Conservation (phyloP, 2,797 vertebrate species). For the Rachycentron canadum region DNA sequence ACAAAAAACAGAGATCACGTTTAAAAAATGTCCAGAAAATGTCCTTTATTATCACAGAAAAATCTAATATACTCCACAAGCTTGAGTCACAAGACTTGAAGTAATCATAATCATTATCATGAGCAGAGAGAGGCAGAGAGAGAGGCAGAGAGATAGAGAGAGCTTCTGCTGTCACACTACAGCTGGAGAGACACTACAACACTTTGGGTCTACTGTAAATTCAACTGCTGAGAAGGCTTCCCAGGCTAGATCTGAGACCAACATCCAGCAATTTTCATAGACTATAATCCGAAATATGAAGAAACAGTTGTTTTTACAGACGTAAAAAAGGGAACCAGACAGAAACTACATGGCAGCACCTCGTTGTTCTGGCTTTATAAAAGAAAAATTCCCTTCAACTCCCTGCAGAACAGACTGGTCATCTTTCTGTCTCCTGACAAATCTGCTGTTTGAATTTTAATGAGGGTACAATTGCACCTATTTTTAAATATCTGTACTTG, state of each 20-base stretch:
- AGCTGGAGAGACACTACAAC: not conserved
- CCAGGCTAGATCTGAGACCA: not conserved
- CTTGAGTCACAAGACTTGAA: constrained; percentile 61
- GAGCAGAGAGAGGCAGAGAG: constrained; percentile 29
- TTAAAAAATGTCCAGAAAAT: constrained; percentile 13
- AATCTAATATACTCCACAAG: constrained; percentile 49
- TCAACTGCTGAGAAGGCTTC: constrained; percentile 2
- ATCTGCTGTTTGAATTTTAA: not conserved
- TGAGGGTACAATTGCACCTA: not conserved
- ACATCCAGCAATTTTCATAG: constrained; percentile 4
- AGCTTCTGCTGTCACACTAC: not conserved
- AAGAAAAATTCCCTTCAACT: not conserved
- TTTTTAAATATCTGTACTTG: not conserved
- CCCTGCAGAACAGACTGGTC: not conserved
- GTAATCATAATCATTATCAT: constrained; percentile 39
- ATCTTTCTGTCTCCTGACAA: not conserved
- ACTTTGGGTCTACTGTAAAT: not conserved
- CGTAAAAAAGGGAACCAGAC: not conserved
- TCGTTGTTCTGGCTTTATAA: not conserved
- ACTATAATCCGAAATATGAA: not conserved
- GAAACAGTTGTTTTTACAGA: not conserved
- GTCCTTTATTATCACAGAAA: constrained; percentile 16
- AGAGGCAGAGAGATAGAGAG: constrained; percentile 12
- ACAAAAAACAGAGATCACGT: not conserved
- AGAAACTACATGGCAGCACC: constrained; percentile 11